Evolutionary conservation across 35 echinoderm and acorn worm species (phyloP), one percentile per base, ranked within the genome.

Genomic region (Patiria miniata): DNA sequence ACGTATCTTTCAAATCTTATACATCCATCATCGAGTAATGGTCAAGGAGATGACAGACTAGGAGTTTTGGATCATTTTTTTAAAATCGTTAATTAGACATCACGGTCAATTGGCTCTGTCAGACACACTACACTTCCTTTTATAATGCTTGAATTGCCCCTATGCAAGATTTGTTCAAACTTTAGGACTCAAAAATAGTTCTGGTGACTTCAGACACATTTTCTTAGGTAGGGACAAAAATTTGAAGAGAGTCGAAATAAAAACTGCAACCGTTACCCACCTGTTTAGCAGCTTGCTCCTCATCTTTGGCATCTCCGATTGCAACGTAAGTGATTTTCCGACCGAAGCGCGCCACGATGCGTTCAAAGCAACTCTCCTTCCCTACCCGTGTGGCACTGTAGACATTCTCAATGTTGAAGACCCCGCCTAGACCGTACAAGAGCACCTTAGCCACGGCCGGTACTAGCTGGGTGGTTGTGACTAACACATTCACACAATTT

Each of bases 341-440:
- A 57, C 96, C 96, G 79, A 98, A 98, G 37, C 96, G 42, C 8
- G 96, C 93, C 38, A 98, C 96, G 76, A 98, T 94, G 8, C 96
- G 79, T 36, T 98, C 96, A 80, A 98, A 98, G 89, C 96, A 98
- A 77, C 96, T 98, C 79, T 98, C 96, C 52, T 98, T 98, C 8
- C 96, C 96, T 33, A 98, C 92, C 82, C 92, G 88, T 47, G 96
- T 98, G 58, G 96, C 96, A 92, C 96, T 98, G 83, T 98, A 98
- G 26, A 98, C 89, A 77, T 98, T 98, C 77, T 98, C 96, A 60
- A 98, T 98, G 77, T 94, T 90, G 33, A 98, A 98, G 26, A 98
- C 96, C 16, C 96, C 96, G 36, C 96, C 96, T 36, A 98, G 87
- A 44, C 96, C 96, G 80, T 98, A 98, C 55, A 98, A 89, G 40